Base-by-base conservation (phyloP, 2,113 vertebrate genomes). In the Scomber scombrus region DNA sequence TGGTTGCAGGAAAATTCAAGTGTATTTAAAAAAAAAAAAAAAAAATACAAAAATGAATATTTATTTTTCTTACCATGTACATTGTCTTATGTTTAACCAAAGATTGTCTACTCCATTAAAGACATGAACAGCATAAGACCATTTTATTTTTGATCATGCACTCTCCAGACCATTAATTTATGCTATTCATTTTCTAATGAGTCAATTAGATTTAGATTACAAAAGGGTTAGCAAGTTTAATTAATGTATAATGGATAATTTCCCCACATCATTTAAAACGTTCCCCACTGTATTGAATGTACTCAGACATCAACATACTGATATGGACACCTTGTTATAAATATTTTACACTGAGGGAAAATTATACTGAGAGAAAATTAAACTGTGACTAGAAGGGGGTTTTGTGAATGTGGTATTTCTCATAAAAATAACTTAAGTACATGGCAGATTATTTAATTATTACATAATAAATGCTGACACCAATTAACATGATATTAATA, bases 151-250 rank as follows among this genome's bases (percentile, higher is more conserved):
- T 58, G 80, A 81, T 81, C 18, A 18, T 70, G 72, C 85, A 75
- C 83, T 91, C 86, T 82, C 64, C 86, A 85, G 76, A 84, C 82
- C 89, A 93, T 93, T 93, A 90, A 92, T 90, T 91, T 84, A 85
- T 75, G 76, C 81, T 89, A 90, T 92, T 91, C 87, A 87, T 82
- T 88, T 88, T 71, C 69, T 92, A 92, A 93, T 67, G 85, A 92
- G 88, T 85, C 87, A 91, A 93, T 93, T 93, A 92, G 76, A 91
- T 89, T 82, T 82, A 83, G 75, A 91, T 91, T 92, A 88, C 74
- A 90, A 92, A 93, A 88, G 87, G 89, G 70, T 81, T 78, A 70
- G 81, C 57, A 69, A 79, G 88, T 90, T 88, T 88, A 92, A 92
- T 93, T 89, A 90, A 88, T 88, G 64, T 74, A 74, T 79, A 88